These are phyloP conservation scores for Itoplectis maculator DNA, from an alignment of 2,888 invertebrate species.

Conservation along the genomic window DNA sequence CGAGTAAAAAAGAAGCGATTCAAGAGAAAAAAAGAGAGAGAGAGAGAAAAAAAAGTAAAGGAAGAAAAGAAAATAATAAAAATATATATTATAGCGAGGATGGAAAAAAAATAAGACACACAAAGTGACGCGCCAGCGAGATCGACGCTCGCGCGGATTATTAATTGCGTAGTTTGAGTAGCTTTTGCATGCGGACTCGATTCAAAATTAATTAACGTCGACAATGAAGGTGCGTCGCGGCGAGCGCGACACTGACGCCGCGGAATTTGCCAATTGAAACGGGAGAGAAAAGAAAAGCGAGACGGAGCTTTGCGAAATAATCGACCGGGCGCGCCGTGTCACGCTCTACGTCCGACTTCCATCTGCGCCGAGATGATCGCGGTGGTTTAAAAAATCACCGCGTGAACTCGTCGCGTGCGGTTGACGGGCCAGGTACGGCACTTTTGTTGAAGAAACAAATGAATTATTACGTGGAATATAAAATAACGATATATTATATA, in stretches of 20 bases:
- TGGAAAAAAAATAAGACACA: constrained; percentile 15
- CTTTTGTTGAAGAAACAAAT: constrained; percentile 75
- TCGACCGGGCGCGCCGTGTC: background rate
- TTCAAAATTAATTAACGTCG: constrained; percentile 70
- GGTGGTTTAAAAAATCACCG: constrained; percentile 19
- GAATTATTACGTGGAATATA: constrained; percentile 81
- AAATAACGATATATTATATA: constrained; percentile 73
- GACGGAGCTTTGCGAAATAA: constrained; percentile 3
- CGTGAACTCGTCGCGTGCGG: background rate
- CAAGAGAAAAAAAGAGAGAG: constrained; percentile 45
- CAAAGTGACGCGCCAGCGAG: constrained; percentile 29
- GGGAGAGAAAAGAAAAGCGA: constrained; percentile 4
- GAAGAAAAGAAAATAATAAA: constrained; percentile 8
- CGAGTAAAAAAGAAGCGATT: constrained; percentile 29
- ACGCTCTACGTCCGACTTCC: constrained; percentile 11
- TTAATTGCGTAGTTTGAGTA: constrained; percentile 73
- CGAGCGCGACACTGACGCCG: background rate
- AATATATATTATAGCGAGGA: constrained; percentile 37
- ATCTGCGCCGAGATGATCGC: constrained; percentile 10
- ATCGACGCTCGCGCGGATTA: constrained; percentile 71
- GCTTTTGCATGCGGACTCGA: constrained; percentile 78
- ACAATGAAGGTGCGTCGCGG: constrained; percentile 60
- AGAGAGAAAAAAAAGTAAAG: constrained; percentile 62
- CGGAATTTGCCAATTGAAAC: background rate
- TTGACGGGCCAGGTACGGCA: constrained; percentile 50